Percentiles rank a stretch among this genome's conserved stretches.
Evolutionary conservation across 1,140 invertebrate genomes (phyloP).

Genomic region (Mycetomoellerius zeteki): DNA sequence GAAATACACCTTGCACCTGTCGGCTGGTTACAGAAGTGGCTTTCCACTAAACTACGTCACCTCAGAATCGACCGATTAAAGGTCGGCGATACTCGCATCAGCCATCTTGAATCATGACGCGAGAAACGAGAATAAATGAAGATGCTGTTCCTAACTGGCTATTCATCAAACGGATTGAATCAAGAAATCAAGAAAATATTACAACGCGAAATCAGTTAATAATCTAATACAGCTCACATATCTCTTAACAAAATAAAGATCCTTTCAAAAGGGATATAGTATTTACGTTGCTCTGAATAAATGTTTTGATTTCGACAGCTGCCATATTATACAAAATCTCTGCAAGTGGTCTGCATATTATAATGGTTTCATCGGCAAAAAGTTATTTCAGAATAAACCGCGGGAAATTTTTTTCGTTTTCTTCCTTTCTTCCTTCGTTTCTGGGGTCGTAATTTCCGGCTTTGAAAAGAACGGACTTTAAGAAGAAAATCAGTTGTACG

Average conservation of each 20-base stretch:
- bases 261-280: background rate
- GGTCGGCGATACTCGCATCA: slow-evolving; percentile 28
- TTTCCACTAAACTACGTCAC: slow-evolving; percentile 54
- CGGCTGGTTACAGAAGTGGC: slow-evolving; percentile 28
- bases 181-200: background rate
- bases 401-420: slow-evolving; percentile 11
- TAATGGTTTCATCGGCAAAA: slow-evolving; percentile 15
- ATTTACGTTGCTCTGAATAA: background rate
- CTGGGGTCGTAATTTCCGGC: slow-evolving; percentile 43
- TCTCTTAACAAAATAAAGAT: background rate
- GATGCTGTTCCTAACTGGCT: background rate
- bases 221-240: background rate
- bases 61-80: slow-evolving; percentile 44
- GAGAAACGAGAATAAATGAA: slow-evolving; percentile 22
- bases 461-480: background rate
- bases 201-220: background rate
- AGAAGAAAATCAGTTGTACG: slow-evolving; percentile 34
- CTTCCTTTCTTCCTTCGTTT: slow-evolving; percentile 13
- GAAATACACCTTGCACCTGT: slow-evolving; percentile 70
- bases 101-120: slow-evolving; percentile 33
- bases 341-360: background rate
- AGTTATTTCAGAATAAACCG: slow-evolving; percentile 35
- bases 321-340: slow-evolving; percentile 16
- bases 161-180: background rate
- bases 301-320: slow-evolving; percentile 29